Base-by-base conservation (phyloP, 2,888 invertebrate genomes). In the Bugula neritina region DNA sequence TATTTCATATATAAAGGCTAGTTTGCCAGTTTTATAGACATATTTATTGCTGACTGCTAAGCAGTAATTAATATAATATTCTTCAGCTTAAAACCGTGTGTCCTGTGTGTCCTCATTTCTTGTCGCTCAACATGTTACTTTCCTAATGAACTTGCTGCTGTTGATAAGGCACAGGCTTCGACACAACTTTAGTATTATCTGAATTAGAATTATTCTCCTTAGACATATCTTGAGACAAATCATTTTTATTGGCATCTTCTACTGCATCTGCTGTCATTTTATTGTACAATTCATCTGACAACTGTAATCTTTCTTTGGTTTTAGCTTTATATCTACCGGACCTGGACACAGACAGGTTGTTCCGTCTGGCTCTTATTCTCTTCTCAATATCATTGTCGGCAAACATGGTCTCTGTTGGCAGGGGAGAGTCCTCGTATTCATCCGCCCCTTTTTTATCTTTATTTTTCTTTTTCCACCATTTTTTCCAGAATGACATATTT, bases 381-480 rank as follows among this genome's bases (percentile, higher is more conserved):
- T 70, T 43, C 29, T 70, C 70, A n/a, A 54, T 5, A 17, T 70
- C 70, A 43, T 70, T 54, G 52, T 70, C 70, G 25, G 63, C 63
- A 27, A 63, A 63, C 31, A 63, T 63, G 34, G 63, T 63, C 25
- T 70, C 70, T 3, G 52, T 43, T 3, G 70, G 70, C 10, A 70
- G 70, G 5, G 70, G 70, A 27, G 43, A n/a, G 23, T 70, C 70
- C 31, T 70, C 70, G 52, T 70, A 70, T 29, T 70, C 70, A 13
- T 63, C 63, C 5, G 70, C 70, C 25, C 52, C 70, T 54, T 70
- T 70, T 23, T 70, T 70, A 17, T 43, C 70, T 54, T 70, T 54
- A 31, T 70, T 70, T 23, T 70, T 70, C 52, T 70, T 70, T 29
- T 70, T 70, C 70, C 70, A 70, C 70, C 70, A 70, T 31, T 70